Evolutionary conservation across 1,140 invertebrate genomes (phyloP), one percentile per base, ranked within the genome.

Genomic region (Cydia strobilella): DNA sequence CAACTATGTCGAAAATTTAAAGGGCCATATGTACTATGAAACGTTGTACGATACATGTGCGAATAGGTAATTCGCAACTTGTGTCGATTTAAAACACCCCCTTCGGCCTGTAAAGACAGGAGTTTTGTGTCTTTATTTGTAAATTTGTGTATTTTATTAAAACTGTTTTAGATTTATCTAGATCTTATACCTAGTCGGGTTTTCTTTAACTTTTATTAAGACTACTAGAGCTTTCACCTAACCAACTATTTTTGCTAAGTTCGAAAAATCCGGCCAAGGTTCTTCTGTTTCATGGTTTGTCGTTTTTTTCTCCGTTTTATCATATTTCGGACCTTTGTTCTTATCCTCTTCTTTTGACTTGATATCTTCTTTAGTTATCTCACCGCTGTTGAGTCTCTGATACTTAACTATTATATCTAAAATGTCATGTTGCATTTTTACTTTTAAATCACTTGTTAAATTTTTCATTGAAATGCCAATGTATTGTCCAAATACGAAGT

Each of bases 401-500:
- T 91, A 92, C 75, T 86, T 90, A 0, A 91, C 75, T 48, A 92
- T 81, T 10, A 91, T 25, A 18, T 90, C 90, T 59, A 92, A 77
- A 15, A 91, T 82, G 45, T 91, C 90, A 79, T 90, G 90, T 71
- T 90, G 90, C 85, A 91, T 88, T 72, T 75, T 85, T 7, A 88
- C 27, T 72, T 83, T 83, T 0, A 86, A 72, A 9, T 86, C 84
- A n/a, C 75, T 74, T 25, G 86, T 90, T 1, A 92, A 39, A 75
- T 88, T 90, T 63, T 78, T 90, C 85, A 92, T 90, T 5, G 85
- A 77, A 51, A 84, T 88, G 0, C 89, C 88, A 6, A 92, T 74
- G 35, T 90, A 92, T 74, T 91, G 89, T 62, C 90, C 90, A 23
- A 92, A 92, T 0, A 91, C 85, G 66, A 90, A 92, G 51, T 92